Base-by-base conservation (phyloP, 1,140 invertebrate genomes). In the Hyposmocoma kahamanoa region DNA sequence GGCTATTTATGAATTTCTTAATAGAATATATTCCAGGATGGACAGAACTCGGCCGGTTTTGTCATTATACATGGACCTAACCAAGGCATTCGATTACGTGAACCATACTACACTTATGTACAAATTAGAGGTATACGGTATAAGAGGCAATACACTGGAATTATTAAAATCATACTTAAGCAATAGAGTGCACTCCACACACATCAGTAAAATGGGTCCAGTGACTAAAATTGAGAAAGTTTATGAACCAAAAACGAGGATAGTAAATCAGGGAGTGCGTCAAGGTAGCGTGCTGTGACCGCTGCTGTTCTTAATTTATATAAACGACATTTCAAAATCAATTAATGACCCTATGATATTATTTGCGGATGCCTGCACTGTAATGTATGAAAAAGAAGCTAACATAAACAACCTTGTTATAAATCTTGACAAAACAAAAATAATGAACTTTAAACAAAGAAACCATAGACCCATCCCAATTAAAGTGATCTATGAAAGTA, bases 391-490 rank as follows among this genome's bases (percentile, higher is more conserved):
- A 22, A 13, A 47, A 13, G n/a, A 21, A 36, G 15, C 21, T 28
- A 13, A 34, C 8, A 47, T 21, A 21, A 36, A 47, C 36, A 22
- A 36, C 15, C 19, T 47, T 3, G 30, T 19, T 26, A 41, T 48
- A 13, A 47, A 47, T 36, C 13, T 47, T 13, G 32, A 20, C 22
- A 34, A 34, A 34, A 47, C 30, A 13, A 47, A 47, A 47, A 20
- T 47, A 8, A 34, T 47, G 44, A 24, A 21, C 5, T 47, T 47
- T 36, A 9, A 28, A 5, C 42, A 28, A 15, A 2, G 15, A 26
- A 6, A 44, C n/a, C n/a, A n/a, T n/a, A n/a, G n/a, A n/a, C n/a
- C n/a, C n/a, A n/a, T n/a, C n/a, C n/a, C n/a, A n/a, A n/a, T n/a
- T n/a, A n/a, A n/a, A n/a, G n/a, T n/a, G n/a, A n/a, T n/a, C n/a